These are phyloP conservation scores for Chaetorhynchus papuensis DNA, from an alignment of 2,113 vertebrate genomes.

Conservation along the genomic window DNA sequence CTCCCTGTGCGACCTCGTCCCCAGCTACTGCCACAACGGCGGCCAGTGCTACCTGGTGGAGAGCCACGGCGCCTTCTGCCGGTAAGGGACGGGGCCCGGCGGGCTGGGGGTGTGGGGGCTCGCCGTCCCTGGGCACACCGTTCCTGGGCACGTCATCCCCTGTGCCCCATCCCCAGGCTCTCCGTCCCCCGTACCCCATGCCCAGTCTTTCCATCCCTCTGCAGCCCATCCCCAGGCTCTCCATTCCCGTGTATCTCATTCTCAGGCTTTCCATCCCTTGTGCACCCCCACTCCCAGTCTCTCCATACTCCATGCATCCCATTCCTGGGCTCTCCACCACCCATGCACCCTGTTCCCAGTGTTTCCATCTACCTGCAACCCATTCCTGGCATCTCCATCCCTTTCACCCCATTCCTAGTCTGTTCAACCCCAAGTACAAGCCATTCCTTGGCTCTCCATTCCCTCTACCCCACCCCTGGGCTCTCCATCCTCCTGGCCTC, in stretches of 20 bases:
- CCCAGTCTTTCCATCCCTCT: accelerated
- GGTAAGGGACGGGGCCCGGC: slow-evolving; percentile 62
- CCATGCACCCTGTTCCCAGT: not conserved
- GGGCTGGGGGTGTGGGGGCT: not conserved
- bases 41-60: slow-evolving; percentile 94
- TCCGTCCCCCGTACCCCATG: accelerated
- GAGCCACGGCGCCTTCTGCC: slow-evolving; percentile 88
- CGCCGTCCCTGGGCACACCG: not conserved
- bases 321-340: not conserved
- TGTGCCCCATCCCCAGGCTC: accelerated
- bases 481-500: not conserved
- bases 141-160: too few species aligned
- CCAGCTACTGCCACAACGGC: slow-evolving; percentile 93
- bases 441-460: not conserved
- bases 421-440: not conserved
- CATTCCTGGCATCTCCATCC: not conserved
- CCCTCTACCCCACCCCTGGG: not conserved
- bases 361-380: not conserved
- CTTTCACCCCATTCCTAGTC: not conserved
- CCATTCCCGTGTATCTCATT: not conserved
- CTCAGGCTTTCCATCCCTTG: not conserved
- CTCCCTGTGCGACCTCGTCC: slow-evolving; percentile 85
- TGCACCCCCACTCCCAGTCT: too few species aligned
- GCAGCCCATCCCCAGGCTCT: not conserved
- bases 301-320: not conserved